Evolutionary conservation across 1,140 invertebrate species (phyloP).

Genomic region (Heliconius eleuchia): DNA sequence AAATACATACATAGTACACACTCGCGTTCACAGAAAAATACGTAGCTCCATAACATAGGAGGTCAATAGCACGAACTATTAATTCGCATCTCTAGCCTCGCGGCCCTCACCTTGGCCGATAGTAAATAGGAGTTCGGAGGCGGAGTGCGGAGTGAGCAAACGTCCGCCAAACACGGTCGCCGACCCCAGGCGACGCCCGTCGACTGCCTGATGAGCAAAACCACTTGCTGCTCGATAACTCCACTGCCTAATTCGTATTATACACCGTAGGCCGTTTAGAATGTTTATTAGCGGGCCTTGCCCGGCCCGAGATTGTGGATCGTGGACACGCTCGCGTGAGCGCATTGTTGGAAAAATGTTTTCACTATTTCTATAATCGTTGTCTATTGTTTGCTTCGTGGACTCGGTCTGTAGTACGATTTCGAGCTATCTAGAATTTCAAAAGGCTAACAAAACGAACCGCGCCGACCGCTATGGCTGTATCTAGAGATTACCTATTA

Average conservation of each 20-base stretch:
- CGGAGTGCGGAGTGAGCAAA: conserved; percentile 40
- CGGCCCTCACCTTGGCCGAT: conserved; percentile 63
- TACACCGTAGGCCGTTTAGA: conserved; percentile 38
- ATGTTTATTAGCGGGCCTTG: conserved; percentile 34
- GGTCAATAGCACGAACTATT: conserved; percentile 45
- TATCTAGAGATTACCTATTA: conserved; percentile 17
- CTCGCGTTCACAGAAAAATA: conserved; percentile 29
- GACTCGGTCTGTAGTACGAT: conserved; percentile 16
- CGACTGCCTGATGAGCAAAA: conserved; percentile 58
- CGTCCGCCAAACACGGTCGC: conserved; percentile 66
- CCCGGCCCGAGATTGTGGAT: conserved; percentile 20
- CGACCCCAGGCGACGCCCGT: conserved; percentile 54
- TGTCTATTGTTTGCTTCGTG: conserved; percentile 16
- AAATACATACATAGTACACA: conserved; percentile 11
- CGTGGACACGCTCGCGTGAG: conserved; percentile 32
- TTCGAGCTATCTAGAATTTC: conserved; percentile 29
- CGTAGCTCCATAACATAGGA: conserved; percentile 41
- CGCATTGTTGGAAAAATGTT: conserved; percentile 30
- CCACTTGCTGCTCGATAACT: conserved; percentile 22
- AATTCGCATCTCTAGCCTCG: conserved; percentile 43
- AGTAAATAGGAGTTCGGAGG: conserved; percentile 34
- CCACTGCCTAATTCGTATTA: conserved; percentile 48
- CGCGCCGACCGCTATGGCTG: conserved; percentile 15
- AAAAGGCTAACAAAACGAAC: conserved; percentile 29
- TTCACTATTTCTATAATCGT: conserved; percentile 29